Base-by-base conservation (phyloP, 2,113 vertebrate genomes). In the Lathamus discolor region DNA sequence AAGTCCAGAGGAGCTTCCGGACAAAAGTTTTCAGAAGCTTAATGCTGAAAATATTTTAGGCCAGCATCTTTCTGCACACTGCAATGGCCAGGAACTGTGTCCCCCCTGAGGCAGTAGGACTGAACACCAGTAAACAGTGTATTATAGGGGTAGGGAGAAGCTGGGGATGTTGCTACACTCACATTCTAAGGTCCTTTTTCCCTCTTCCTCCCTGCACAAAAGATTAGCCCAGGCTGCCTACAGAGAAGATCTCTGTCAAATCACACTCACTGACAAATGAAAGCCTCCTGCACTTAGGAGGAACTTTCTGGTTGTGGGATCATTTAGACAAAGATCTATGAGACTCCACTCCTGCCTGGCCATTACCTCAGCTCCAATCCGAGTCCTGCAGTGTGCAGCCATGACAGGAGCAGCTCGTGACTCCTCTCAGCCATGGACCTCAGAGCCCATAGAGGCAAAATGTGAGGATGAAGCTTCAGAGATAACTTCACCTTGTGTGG, bases 161-260 rank as follows among this genome's bases (percentile, higher is more conserved):
- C 54, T 39, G 31, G 12, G 29, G 10, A 6, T 70, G 64, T 35
- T 81, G 19, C 31, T 59, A 18, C 8, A 17, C 11, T 80, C 28
- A 8, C 6, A 2, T 52, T 67, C 70, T 23, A 70, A 67, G 24
- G 37, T 25, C 1, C 11, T 79, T 92, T 92, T 85, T 52, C 54
- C 23, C 17, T 75, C 1, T 73, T 86, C 5, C 41, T 64, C 31
- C 11, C 39, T 62, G 33, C 70, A 85, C 25, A 61, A 48, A 52
- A 83, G 11, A 39, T 1, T 0, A 57, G 41, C 46, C 25, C 41
- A 76, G 67, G 35, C 73, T 88, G 91, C 29, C 76, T 64, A 22
- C 48, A 64, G 59, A 88, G 72, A 75, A 86, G 91, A 70, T 33
- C 51, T 92, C 78, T 91, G 73, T 78, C 83, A 95, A 81, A 80